Conservation (phyloP, 2,113 vertebrate species). For the Sialia sialis region DNA sequence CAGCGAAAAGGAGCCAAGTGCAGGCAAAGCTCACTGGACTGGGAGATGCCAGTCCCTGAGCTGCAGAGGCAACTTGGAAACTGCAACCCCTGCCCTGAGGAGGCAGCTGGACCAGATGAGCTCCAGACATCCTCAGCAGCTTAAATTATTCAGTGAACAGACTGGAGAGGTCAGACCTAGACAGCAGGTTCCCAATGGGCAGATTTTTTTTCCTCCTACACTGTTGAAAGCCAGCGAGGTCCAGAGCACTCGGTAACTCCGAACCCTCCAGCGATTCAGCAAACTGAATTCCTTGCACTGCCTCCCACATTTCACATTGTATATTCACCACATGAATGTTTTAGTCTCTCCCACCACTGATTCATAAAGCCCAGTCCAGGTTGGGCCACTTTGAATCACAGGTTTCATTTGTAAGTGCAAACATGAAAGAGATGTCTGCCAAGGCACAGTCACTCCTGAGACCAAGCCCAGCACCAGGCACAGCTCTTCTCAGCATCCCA, state of each 20-base stretch:
- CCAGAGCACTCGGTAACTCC: not conserved
- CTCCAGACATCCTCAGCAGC: not conserved
- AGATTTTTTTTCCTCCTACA: not conserved
- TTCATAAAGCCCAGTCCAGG: not conserved
- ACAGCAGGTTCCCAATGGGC: not conserved
- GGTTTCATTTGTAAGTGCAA: not conserved
- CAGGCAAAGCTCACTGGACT: not conserved
- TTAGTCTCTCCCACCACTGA: not conserved
- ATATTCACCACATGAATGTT: not conserved
- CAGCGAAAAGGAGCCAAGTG: not conserved
- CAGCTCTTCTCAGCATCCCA: not conserved
- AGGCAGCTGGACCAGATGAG: not conserved
- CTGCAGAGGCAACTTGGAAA: not conserved
- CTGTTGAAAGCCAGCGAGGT: not conserved
- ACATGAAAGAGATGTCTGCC: not conserved
- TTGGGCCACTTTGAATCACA: not conserved
- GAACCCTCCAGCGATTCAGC: not conserved
- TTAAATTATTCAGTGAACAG: not conserved
- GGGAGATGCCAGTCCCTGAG: not conserved
- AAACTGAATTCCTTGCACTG: not conserved
- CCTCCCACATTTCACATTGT: not conserved
- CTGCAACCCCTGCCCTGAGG: not conserved
- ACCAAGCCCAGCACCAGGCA: not conserved
- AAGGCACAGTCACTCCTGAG: not conserved
- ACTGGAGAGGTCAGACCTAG: not conserved